phyloP scores from a whole-genome alignment of 2,113 vertebrate genomes.

The Antechinus flavipes region DNA sequence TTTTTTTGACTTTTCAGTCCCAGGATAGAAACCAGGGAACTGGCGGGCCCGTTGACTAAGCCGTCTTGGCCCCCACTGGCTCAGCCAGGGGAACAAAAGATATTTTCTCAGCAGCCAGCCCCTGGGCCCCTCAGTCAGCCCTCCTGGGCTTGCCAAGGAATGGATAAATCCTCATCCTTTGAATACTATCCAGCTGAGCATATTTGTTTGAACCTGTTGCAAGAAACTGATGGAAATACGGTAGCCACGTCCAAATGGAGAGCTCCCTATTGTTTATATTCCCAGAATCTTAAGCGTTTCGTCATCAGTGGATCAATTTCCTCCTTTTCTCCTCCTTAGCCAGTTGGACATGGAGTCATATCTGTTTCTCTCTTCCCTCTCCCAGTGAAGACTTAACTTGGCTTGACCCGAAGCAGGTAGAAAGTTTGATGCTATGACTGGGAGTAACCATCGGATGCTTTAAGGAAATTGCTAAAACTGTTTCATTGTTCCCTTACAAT shows the following conservation, averaged over 20 bases:
- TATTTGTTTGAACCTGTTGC: fast-evolving
- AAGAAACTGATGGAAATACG: constrained; percentile 34
- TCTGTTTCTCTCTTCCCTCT: neutral
- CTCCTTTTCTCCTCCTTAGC: neutral
- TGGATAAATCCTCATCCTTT: neutral
- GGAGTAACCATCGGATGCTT: constrained; percentile 27
- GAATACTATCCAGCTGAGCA: neutral
- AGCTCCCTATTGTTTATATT: constrained; percentile 29
- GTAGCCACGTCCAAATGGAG: constrained; percentile 68
- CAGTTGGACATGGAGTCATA: neutral
- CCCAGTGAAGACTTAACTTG: neutral
- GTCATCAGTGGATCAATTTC: neutral
- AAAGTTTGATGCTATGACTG: neutral
- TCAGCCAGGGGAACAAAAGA: neutral
- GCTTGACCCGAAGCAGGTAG: constrained; percentile 10
- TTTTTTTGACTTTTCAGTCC: neutral
- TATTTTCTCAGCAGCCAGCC: neutral
- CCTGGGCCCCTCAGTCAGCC: neutral
- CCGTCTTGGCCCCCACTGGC: neutral
- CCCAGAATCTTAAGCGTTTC: neutral
- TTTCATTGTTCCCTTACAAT: constrained; percentile 64
- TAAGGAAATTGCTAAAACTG: constrained; percentile 51
- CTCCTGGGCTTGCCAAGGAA: neutral
- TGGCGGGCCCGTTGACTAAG: neutral
- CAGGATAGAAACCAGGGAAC: neutral